These are phyloP conservation scores for Laodelphax striatellus DNA, from an alignment of 1,140 invertebrate genomes.

Conservation along the genomic window DNA sequence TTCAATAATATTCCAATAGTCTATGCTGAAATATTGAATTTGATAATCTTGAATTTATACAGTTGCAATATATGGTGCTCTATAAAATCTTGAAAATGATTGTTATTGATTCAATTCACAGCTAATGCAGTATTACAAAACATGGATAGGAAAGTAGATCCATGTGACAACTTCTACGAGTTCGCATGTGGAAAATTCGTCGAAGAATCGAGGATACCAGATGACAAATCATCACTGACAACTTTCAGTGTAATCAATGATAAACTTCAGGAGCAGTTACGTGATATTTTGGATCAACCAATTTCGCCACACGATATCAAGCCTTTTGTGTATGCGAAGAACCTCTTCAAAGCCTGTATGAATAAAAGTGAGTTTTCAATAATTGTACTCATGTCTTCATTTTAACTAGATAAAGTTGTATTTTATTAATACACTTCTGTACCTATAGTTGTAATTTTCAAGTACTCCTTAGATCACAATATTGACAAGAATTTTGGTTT, in stretches of 20 bases:
- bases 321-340: conserved; percentile 62
- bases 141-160: conserved; percentile 42
- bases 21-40: too few relatives aligned
- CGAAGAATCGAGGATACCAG: conserved; percentile 8
- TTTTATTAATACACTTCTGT: too few relatives aligned
- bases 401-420: neutral
- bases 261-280: conserved; percentile 63
- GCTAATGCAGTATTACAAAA: conserved; percentile 39
- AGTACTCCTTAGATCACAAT: too few relatives aligned
- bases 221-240: conserved; percentile 44
- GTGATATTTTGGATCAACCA: conserved; percentile 58
- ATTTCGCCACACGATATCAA: conserved; percentile 48
- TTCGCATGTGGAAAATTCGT: conserved; percentile 47
- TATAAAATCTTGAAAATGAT: too few relatives aligned
- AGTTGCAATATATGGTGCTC: too few relatives aligned
- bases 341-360: conserved; percentile 73
- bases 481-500: too few relatives aligned
- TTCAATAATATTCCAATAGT: too few relatives aligned
- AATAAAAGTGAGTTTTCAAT: conserved; percentile 55
- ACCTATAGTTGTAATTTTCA: too few relatives aligned
- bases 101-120: conserved; percentile 29
- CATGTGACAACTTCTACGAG: conserved; percentile 57
- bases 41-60: too few relatives aligned
- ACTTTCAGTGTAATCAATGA: conserved; percentile 72
- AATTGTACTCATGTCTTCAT: neutral